Evolutionary conservation across 2,797 vertebrate species (phyloP), one percentile per base, ranked within the genome.

Genomic region (Diceros bicornis): DNA sequence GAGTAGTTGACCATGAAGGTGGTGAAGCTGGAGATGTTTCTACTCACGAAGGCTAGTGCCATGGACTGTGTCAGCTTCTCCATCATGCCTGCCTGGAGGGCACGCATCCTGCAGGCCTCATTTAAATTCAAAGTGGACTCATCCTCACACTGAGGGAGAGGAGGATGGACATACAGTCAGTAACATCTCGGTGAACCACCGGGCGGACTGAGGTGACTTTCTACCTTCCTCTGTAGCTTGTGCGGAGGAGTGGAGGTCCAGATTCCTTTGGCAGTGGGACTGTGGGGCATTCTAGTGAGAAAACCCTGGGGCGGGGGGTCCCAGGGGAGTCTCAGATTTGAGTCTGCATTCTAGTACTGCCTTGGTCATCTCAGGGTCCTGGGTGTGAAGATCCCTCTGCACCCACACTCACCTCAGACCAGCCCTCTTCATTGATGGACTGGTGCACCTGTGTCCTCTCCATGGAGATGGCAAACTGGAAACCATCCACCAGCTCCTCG

Each of bases 1-100:
- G 99, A 99, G 98, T 99, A 99, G 0, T 99, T 99, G 98, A 99
- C 99, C 93, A 99, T 99, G 98, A 99, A 99, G 98, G 99, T 99
- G 99, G 99, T 99, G 98, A 99, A 99, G 7, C 99, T 99, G 87
- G 99, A 99, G 98, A 37, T 37, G 37, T 37, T 37, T 37, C 37
- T 37, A 37, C 37, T 3, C 37, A 37, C 3, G 37, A 37, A n/a
- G 4, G 37, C 37, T 37, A 4, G 37, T 37, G 37, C 37, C 37
- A 77, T n/a, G 29, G 47, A 10, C 29, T 12, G 47, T 17, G 17
- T 41, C 16, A 17, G 25, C 27, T 5, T 74, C 14, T 47, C 27
- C 44, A 10, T 47, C 16, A 29, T 11, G 12, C 10, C 61, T 62
- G 27, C 61, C 25, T 62, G 61, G 61, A 12, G 61, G 61, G 61